A percentile compares a stretch with the other conserved stretches of the same genome.
Evolutionary conservation across 2,888 invertebrate species (phyloP).

Genomic region (Pollenia labialis): DNA sequence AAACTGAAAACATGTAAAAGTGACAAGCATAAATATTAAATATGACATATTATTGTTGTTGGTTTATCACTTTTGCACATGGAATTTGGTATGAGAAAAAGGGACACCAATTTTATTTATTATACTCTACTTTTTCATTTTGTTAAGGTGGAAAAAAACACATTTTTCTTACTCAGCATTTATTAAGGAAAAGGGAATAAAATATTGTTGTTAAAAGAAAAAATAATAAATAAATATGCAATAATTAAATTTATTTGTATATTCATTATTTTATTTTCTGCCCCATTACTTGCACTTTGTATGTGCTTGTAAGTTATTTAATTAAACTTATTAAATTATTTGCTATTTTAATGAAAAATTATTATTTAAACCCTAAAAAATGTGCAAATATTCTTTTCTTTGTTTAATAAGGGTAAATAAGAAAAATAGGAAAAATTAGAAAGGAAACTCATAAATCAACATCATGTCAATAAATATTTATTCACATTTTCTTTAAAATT

Average conservation of each 20-base stretch:
- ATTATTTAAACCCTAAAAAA: too few relatives aligned
- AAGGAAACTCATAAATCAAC: background rate
- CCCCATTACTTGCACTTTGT: too few relatives aligned
- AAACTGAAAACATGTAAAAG: constrained; percentile 29
- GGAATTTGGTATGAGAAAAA: background rate
- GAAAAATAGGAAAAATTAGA: background rate
- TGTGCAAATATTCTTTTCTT: constrained; percentile 9
- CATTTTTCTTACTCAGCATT: constrained; percentile 10
- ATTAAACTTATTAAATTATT: too few relatives aligned
- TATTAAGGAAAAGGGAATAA: background rate
- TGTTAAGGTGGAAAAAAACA: background rate
- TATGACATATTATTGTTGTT: constrained; percentile 60
- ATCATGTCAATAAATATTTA: constrained; percentile 16
- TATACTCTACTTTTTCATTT: too few relatives aligned
- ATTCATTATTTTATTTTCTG: too few relatives aligned
- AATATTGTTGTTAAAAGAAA: background rate
- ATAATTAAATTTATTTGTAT: too few relatives aligned
- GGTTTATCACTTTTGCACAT: constrained; percentile 9
- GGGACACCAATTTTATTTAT: too few relatives aligned
- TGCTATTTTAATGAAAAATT: too few relatives aligned
- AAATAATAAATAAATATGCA: background rate
- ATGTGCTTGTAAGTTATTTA: too few relatives aligned
- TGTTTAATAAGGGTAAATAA: background rate
- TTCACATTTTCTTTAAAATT: constrained; percentile 20
- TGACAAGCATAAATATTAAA: constrained; percentile 67